A percentile compares a stretch with the other conserved stretches of the same genome.
These are phyloP conservation scores for Cyrtorhinus lividipennis DNA, from an alignment of 1,140 invertebrate species.

Conservation along the genomic window DNA sequence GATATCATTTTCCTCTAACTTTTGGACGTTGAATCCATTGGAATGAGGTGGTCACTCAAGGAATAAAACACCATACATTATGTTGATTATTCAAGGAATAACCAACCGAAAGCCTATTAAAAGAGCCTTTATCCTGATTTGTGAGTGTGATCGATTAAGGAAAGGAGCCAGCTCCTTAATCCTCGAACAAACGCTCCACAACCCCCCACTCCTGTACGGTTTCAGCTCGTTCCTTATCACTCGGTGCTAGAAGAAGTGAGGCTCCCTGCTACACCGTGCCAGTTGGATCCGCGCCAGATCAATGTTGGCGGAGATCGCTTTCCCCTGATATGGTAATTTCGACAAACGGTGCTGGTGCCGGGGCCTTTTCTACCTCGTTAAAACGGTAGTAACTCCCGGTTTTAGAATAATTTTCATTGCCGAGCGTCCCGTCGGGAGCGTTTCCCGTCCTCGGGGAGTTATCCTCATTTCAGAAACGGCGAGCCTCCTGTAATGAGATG, in stretches of 20 bases:
- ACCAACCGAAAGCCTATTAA: constrained; percentile 3
- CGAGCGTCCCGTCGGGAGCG: too few relatives aligned
- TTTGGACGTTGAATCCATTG: too few relatives aligned
- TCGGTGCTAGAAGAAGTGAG: too few relatives aligned
- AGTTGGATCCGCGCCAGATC: not conserved
- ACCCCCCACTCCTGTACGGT: not conserved
- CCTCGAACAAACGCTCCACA: not conserved
- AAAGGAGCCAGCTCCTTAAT: constrained; percentile 7
- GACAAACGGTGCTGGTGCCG: too few relatives aligned
- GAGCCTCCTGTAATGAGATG: too few relatives aligned
- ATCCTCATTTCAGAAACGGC: too few relatives aligned
- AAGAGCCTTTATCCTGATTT: constrained; percentile 7
- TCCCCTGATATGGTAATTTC: not conserved
- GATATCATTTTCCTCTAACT: too few relatives aligned
- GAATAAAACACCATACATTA: too few relatives aligned
- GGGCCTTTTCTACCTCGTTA: not conserved
- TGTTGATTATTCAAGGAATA: too few relatives aligned
- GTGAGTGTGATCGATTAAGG: not conserved
- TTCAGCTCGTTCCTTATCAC: not conserved
- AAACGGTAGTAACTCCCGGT: not conserved
- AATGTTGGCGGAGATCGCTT: not conserved
- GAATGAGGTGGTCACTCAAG: too few relatives aligned
- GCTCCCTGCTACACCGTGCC: not conserved
- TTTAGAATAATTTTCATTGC: not conserved
- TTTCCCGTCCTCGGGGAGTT: too few relatives aligned